Evolutionary conservation across 1,140 invertebrate genomes (phyloP).

Genomic region (Callitettix versicolor): DNA sequence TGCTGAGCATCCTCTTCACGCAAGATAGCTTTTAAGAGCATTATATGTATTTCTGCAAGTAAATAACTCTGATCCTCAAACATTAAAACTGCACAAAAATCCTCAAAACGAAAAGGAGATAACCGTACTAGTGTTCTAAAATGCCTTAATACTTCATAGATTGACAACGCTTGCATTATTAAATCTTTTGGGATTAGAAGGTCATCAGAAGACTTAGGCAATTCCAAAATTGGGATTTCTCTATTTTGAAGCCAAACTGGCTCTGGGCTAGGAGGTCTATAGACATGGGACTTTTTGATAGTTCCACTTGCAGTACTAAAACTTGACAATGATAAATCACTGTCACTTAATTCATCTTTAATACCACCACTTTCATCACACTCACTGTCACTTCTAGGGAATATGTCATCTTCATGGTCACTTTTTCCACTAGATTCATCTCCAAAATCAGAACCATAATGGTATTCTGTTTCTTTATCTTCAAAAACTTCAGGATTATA

Average conservation of each 20-base stretch:
- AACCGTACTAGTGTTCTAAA: constrained; percentile 81
- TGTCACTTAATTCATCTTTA: constrained; percentile 59
- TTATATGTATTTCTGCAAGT: constrained; percentile 85
- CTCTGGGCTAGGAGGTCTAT: constrained; percentile 64
- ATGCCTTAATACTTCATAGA: constrained; percentile 90
- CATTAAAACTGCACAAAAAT: constrained; percentile 85
- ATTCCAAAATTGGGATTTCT: constrained; percentile 59
- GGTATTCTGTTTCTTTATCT: constrained; percentile 74
- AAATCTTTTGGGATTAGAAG: constrained; percentile 67
- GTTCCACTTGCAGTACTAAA: constrained; percentile 58
- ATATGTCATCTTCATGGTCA: constrained; percentile 57
- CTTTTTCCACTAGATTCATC: constrained; percentile 73
- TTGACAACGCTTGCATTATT: constrained; percentile 66
- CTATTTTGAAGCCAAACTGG: constrained; percentile 71
- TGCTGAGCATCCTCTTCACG: constrained; percentile 91
- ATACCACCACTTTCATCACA: constrained; percentile 50
- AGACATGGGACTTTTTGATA: constrained; percentile 38
- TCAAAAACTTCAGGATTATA: constrained; percentile 62
- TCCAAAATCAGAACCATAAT: constrained; percentile 82
- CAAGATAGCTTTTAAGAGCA: constrained; percentile 79
- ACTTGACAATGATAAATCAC: constrained; percentile 72
- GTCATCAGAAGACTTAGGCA: constrained; percentile 86
- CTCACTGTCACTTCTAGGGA: constrained; percentile 50
- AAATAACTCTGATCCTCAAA: constrained; percentile 86
- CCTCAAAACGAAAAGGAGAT: constrained; percentile 90